Evolutionary conservation across 2,113 vertebrate genomes (phyloP), one percentile per base, ranked within the genome.

Genomic region (Antigone vipio): DNA sequence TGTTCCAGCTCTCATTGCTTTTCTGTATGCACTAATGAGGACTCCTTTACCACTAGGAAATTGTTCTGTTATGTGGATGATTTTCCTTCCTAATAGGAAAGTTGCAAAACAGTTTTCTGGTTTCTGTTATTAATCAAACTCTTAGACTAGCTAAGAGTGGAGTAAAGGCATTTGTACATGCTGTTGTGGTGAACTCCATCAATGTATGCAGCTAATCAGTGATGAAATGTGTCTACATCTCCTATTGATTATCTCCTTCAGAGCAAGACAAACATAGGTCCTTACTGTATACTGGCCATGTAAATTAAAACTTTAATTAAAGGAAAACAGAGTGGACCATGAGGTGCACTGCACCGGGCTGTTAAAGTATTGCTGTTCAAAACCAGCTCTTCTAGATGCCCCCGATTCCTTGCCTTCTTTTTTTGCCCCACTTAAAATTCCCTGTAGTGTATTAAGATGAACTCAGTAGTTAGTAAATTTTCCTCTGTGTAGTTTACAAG

Each of bases 291-390:
- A 44, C 73, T 87, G 83, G 52, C 92, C 27, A 27, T 96, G 92
- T 95, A 97, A 97, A 97, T 49, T 60, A 92, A 95, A 97, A 92
- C 88, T 95, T 96, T 96, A 97, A 96, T 97, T 97, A 96, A 93
- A 88, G 86, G 92, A 95, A 96, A 98, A 93, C 45, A 11, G 60
- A 95, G 91, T 71, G 93, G 94, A 74, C 89, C 79, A 47, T 74
- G 91, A 97, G 92, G 95, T 96, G 69, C 75, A 23, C 52, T 63
- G 55, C 47, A 52, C 21, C 35, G 17, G 13, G 52, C 80, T 45
- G 14, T 93, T 91, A 53, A 58, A 82, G 15, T 47, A 79, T 22
- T 91, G 55, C 75, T 89, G 88, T 84, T 97, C 88, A 89, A 95
- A 97, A 92, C 88, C 93, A 95, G 67, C 60, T 96, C 45, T 95